A percentile compares a stretch with the other conserved stretches of the same genome.
Conservation (phyloP, 2,888 invertebrate species). For the Apamea monoglypha region DNA sequence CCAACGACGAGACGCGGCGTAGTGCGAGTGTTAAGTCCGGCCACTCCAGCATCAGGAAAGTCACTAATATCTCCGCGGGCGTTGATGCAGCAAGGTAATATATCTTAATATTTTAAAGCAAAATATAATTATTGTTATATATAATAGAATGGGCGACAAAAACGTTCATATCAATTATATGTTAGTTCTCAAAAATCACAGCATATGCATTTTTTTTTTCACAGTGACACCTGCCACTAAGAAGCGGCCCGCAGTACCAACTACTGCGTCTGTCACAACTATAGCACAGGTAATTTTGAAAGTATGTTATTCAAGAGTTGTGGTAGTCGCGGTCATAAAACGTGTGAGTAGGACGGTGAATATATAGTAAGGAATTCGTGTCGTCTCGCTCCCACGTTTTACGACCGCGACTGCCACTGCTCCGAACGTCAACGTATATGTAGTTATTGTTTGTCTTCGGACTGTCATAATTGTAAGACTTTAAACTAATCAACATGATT, state of each 20-base stretch:
- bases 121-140: too few relatives aligned
- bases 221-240: constrained; percentile 76
- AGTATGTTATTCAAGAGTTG: neutral
- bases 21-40: constrained; percentile 86
- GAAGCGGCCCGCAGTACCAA: constrained; percentile 76
- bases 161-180: neutral
- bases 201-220: constrained; percentile 5
- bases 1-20: constrained; percentile 81
- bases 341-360: neutral
- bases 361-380: neutral
- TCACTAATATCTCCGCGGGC: constrained; percentile 88
- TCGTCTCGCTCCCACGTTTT: neutral
- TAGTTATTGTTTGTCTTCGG: neutral
- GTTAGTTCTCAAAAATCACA: neutral
- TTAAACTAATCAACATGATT: neutral
- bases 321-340: neutral
- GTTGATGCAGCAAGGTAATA: constrained; percentile 82
- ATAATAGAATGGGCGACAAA: neutral
- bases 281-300: constrained; percentile 77
- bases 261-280: constrained; percentile 76
- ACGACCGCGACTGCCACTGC: neutral
- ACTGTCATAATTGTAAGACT: neutral
- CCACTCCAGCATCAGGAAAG: constrained; percentile 84
- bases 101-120: neutral
- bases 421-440: neutral